Base-by-base conservation (phyloP, 2,113 vertebrate species). In the Tenrec ecaudatus region DNA sequence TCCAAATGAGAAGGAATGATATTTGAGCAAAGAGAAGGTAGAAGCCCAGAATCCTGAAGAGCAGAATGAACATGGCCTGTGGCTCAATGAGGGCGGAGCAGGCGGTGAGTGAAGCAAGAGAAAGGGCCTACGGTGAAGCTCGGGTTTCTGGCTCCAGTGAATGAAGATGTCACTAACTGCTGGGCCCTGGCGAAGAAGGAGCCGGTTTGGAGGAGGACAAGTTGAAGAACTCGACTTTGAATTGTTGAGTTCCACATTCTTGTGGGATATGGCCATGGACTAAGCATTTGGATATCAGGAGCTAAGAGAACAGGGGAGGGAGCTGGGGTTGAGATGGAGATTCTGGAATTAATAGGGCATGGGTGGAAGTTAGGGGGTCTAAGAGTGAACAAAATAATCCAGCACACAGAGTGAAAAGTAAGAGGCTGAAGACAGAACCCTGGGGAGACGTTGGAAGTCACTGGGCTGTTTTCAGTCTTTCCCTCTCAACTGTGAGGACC, bases 221-320 rank as follows among this genome's bases (percentile, higher is more conserved):
- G 31, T 22, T 80, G 77, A 90, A 76, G 77, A 75, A 62, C 27
- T 66, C 19, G 6, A 33, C 64, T 88, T 33, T 23, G 82, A 62
- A 85, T 64, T 27, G n/a, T 33, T 79, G 57, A 16, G 5, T 88
- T 89, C 91, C 64, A 90, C 82, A 88, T 82, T 47, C 75, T 75
- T 76, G 6, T 33, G 64, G 58, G 58, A 85, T 9, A 75, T 60
- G 78, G 75, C 27, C 31, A 33, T 40, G n/a, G 71, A 40, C 36
- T 47, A 87, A 25, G 25, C 20, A 29, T 83, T 83, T 69, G 85
- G 40, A 43, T 69, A 33, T 47, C 76, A 38, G 16, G 25, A 4
- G 75, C 23, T 60, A 22, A 53, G 58, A 53, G 47, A 91, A 85
- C 29, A 58, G 1, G 6, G 62, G 38, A 57, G 36, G 77, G 6